A percentile compares a stretch with the other conserved stretches of the same genome.
Conservation (phyloP, 2,113 vertebrate genomes). For the Amphiprion percula region DNA sequence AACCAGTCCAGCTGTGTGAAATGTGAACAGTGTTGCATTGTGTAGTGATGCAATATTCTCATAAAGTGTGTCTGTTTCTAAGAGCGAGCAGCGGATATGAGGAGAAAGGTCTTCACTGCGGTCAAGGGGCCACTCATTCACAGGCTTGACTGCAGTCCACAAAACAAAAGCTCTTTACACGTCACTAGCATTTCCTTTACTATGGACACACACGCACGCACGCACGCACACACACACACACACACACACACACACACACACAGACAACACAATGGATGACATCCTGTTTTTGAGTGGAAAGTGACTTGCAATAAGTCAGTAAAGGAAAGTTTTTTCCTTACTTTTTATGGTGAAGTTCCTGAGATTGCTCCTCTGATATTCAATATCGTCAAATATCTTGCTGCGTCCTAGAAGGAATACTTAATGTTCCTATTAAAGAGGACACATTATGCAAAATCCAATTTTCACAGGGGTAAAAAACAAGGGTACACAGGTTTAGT, state of each 20-base stretch:
- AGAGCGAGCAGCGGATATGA: background rate
- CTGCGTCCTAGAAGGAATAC: too few relatives aligned
- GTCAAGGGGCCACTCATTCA: slow-evolving; percentile 36
- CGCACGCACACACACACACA: slow-evolving; percentile 8
- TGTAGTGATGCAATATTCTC: slow-evolving; percentile 22
- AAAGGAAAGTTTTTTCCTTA: too few relatives aligned
- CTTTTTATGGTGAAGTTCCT: too few relatives aligned
- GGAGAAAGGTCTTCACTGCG: slow-evolving; percentile 17
- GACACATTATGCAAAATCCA: too few relatives aligned
- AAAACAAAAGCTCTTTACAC: slow-evolving; percentile 50
- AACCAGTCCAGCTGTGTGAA: slow-evolving; percentile 2
- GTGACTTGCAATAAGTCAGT: too few relatives aligned
- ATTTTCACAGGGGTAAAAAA: too few relatives aligned
- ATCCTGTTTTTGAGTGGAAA: too few relatives aligned
- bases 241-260: background rate
- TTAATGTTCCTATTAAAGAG: too few relatives aligned
- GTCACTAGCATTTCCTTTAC: slow-evolving; percentile 2
- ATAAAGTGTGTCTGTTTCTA: slow-evolving; percentile 13
- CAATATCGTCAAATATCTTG: too few relatives aligned
- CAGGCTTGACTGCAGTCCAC: slow-evolving; percentile 17
- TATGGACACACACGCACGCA: background rate
- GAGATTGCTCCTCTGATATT: too few relatives aligned
- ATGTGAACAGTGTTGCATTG: background rate
- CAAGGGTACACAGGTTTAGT: too few relatives aligned
- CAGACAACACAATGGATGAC: too few relatives aligned